Percentiles rank a stretch among this genome's conserved stretches.
These are phyloP conservation scores for Dasyurus viverrinus DNA, from an alignment of 2,113 vertebrate genomes.

Conservation along the genomic window DNA sequence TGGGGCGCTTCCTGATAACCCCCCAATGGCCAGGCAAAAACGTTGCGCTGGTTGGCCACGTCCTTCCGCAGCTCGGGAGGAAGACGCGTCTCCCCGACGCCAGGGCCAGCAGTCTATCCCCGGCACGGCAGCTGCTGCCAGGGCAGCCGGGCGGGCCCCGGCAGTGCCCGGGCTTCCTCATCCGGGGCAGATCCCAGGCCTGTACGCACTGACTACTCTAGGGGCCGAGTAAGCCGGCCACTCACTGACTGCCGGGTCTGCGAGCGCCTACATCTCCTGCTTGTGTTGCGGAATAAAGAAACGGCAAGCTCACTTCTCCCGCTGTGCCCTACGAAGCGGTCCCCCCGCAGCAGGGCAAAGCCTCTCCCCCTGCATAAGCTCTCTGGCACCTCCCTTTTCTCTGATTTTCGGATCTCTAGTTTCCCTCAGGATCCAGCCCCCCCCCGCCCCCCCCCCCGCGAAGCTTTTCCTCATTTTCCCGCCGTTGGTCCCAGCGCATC, in stretches of 20 bases:
- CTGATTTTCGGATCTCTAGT: not conserved
- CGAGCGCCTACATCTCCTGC: not conserved
- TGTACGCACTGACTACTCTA: not conserved
- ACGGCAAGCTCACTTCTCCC: not conserved
- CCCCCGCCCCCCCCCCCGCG: not conserved
- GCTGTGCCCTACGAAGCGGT: not conserved
- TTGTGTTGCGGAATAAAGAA: not conserved
- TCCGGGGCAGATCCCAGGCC: not conserved
- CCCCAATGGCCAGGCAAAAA: no score
- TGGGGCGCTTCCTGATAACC: no score
- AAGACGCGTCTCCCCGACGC: not conserved
- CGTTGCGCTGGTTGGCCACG: no score
- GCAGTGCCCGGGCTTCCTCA: not conserved
- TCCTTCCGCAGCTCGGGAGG: no score
- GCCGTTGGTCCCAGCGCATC: not conserved
- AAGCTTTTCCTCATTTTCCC: not conserved
- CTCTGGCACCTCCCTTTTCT: not conserved
- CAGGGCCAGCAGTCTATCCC: not conserved
- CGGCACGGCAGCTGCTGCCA: not conserved
- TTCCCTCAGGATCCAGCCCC: not conserved
- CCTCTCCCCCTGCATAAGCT: not conserved
- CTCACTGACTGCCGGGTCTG: not conserved
- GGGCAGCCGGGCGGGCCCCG: not conserved
- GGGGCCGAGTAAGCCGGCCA: not conserved
- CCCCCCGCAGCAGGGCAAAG: not conserved